phyloP scores from a whole-genome alignment of 2,113 vertebrate genomes.

The Marmota flaviventris region DNA sequence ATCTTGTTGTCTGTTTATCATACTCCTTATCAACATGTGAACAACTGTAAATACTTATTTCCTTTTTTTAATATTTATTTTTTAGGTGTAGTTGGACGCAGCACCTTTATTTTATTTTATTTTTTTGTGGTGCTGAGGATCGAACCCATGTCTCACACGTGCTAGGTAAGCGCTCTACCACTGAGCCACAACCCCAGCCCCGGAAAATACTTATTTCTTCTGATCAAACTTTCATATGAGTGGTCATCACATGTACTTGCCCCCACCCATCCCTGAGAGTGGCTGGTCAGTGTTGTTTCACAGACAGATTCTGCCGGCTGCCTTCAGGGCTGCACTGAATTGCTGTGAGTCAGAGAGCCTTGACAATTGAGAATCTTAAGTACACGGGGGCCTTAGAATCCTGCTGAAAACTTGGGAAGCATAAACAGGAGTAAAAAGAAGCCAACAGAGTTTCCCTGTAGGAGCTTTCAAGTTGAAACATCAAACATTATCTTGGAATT shows the following conservation, averaged over 20 bases:
- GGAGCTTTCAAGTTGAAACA: neutral
- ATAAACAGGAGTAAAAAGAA: neutral
- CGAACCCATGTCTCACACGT: no score
- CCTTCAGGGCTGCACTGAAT: neutral
- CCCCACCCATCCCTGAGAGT: neutral
- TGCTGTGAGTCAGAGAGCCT: neutral
- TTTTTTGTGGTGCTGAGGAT: no score
- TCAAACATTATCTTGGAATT: neutral
- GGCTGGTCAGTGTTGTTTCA: no score
- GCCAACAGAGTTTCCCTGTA: no score
- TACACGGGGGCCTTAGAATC: neutral
- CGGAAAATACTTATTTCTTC: neutral
- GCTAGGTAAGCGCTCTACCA: no score
- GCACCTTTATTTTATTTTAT: no score
- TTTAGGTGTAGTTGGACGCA: no score
- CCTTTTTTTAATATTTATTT: no score
- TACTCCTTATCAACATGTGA: neutral
- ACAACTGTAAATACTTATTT: neutral
- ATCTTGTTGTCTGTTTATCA: neutral
- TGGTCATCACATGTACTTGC: fast-evolving
- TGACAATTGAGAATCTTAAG: neutral
- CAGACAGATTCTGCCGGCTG: no score
- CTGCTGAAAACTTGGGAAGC: neutral
- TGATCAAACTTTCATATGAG: neutral
- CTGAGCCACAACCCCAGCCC: no score